phyloP scores from a whole-genome alignment of 2,797 vertebrate genomes.

The Pogoniulus pusillus region DNA sequence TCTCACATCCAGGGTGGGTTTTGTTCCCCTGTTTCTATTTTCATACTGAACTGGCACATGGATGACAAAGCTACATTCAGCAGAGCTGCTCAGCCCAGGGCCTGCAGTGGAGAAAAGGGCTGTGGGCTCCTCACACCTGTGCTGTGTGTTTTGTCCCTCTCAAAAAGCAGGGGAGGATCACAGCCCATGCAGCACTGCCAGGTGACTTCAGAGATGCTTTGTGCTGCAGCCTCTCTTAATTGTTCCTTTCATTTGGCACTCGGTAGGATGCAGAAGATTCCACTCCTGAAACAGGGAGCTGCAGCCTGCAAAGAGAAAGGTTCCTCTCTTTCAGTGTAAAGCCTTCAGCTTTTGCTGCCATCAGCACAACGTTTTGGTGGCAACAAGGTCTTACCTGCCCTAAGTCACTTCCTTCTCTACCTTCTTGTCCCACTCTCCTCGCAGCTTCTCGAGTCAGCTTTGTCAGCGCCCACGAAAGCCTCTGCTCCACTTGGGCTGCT shows the following conservation, averaged over 20 bases:
- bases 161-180: accelerated
- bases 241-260: slow-evolving; percentile 7
- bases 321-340: background rate
- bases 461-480: background rate
- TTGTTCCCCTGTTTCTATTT: background rate
- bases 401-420: background rate
- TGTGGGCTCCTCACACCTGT: accelerated
- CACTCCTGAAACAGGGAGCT: background rate
- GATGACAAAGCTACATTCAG: background rate
- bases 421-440: background rate
- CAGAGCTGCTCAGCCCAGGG: background rate
- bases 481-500: slow-evolving; percentile 23
- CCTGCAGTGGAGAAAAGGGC: background rate
- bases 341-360: background rate
- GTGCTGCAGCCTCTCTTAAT: background rate
- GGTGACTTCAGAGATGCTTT: background rate
- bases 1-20: background rate
- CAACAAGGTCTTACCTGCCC: background rate
- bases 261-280: background rate
- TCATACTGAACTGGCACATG: background rate
- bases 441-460: background rate
- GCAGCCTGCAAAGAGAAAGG: accelerated
- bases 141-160: accelerated
- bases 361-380: background rate
- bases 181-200: accelerated